Evolutionary conservation across 2,797 vertebrate genomes (phyloP).

Genomic region (Pelobates cultripes): DNA sequence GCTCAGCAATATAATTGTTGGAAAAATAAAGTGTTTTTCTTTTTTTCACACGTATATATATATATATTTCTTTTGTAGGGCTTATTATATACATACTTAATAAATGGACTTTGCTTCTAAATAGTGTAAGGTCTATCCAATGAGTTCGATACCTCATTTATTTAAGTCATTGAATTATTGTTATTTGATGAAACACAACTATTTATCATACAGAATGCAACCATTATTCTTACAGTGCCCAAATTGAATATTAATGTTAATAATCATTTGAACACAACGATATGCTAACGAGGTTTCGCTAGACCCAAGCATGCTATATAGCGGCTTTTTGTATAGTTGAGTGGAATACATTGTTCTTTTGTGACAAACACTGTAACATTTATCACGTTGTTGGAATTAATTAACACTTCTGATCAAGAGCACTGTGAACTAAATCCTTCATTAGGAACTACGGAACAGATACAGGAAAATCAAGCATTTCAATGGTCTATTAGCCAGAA

Average conservation of each 20-base stretch:
- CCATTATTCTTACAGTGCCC: neutral
- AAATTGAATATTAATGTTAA: neutral
- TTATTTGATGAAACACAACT: no score
- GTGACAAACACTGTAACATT: conserved; percentile 4
- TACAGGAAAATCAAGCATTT: conserved; percentile 34
- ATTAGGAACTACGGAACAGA: conserved; percentile 20
- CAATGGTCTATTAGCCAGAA: conserved; percentile 37
- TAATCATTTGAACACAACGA: neutral
- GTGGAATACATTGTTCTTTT: conserved; percentile 9
- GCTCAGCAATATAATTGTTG: no score
- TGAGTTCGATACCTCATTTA: no score
- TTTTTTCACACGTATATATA: no score
- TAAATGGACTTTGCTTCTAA: no score
- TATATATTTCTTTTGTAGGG: no score
- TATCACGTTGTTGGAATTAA: conserved; percentile 38
- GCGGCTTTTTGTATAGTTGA: conserved; percentile 3
- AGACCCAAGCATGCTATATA: neutral
- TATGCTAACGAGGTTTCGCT: neutral
- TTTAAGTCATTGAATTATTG: no score
- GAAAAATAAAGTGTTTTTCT: no score
- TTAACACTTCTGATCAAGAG: conserved; percentile 24
- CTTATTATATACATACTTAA: no score
- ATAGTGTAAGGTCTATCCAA: no score
- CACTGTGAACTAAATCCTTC: conserved; percentile 15
- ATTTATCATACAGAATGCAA: neutral